Evolutionary conservation across 2,113 vertebrate species (phyloP).

Genomic region (Suricata suricatta): DNA sequence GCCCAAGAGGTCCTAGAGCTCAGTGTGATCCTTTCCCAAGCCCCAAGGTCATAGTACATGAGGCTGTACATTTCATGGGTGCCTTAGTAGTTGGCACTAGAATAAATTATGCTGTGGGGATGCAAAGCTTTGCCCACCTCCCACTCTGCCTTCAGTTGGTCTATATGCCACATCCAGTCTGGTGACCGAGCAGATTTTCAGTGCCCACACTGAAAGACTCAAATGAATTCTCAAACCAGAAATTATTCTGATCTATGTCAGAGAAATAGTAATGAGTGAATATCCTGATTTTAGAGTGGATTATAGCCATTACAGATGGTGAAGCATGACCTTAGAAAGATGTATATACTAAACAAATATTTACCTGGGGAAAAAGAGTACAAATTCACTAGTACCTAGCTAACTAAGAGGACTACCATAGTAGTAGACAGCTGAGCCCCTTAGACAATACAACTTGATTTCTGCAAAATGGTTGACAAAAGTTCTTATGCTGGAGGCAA

Average conservation of each 20-base stretch:
- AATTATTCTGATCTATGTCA: neutral
- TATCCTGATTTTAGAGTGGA: neutral
- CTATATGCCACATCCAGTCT: rapidly evolving
- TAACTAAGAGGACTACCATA: neutral
- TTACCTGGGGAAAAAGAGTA: neutral
- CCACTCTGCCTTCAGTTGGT: neutral
- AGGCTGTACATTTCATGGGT: neutral
- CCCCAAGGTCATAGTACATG: neutral
- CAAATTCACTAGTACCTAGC: neutral
- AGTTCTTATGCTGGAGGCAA: neutral
- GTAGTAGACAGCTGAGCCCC: neutral
- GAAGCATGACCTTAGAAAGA: neutral
- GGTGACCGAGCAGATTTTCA: neutral
- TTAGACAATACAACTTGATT: neutral
- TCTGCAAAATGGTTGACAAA: neutral
- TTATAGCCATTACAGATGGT: neutral
- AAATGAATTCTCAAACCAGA: neutral
- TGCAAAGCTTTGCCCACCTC: neutral
- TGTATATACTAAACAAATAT: neutral
- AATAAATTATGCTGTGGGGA: neutral
- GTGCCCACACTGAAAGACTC: neutral
- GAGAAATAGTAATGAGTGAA: neutral
- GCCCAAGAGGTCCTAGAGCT: neutral
- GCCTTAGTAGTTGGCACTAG: neutral
- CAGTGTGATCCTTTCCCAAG: neutral